These are phyloP conservation scores for Clamator glandarius DNA, from an alignment of 2,797 vertebrate genomes.

Conservation along the genomic window DNA sequence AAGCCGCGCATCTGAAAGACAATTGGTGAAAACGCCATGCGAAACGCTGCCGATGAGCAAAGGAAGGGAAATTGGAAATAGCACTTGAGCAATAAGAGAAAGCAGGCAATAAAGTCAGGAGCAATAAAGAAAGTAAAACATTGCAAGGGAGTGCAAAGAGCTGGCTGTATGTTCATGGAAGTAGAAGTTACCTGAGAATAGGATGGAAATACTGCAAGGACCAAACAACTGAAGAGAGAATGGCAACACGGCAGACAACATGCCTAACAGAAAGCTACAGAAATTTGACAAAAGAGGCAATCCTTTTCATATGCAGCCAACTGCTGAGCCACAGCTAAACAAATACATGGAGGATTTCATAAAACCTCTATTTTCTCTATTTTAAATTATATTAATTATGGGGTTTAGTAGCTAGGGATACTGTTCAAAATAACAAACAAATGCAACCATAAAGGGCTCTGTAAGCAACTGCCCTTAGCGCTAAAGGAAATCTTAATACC, in stretches of 20 bases:
- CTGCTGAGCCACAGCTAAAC: slow-evolving; percentile 2
- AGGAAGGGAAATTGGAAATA: not conserved
- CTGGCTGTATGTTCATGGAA: fast-evolving
- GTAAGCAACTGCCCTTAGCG: not conserved
- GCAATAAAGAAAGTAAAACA: not conserved
- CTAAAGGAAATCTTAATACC: slow-evolving; percentile 35
- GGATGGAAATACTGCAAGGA: not conserved
- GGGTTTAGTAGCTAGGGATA: not conserved
- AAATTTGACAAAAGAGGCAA: not conserved
- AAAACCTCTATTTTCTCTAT: not conserved
- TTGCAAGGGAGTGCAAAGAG: not conserved
- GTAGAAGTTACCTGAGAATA: not conserved
- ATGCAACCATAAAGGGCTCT: not conserved
- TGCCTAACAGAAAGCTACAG: not conserved
- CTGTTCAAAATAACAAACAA: slow-evolving; percentile 44
- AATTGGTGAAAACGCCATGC: not conserved
- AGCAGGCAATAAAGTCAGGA: not conserved
- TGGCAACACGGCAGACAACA: fast-evolving
- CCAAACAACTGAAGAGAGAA: not conserved
- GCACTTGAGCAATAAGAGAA: not conserved
- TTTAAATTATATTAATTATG: slow-evolving; percentile 29
- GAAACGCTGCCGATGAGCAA: fast-evolving
- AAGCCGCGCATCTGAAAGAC: not conserved
- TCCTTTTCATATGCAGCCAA: not conserved
- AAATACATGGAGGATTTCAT: not conserved